These are phyloP conservation scores for Drosophila borborema DNA, from an alignment of 2,888 invertebrate genomes.

Conservation along the genomic window DNA sequence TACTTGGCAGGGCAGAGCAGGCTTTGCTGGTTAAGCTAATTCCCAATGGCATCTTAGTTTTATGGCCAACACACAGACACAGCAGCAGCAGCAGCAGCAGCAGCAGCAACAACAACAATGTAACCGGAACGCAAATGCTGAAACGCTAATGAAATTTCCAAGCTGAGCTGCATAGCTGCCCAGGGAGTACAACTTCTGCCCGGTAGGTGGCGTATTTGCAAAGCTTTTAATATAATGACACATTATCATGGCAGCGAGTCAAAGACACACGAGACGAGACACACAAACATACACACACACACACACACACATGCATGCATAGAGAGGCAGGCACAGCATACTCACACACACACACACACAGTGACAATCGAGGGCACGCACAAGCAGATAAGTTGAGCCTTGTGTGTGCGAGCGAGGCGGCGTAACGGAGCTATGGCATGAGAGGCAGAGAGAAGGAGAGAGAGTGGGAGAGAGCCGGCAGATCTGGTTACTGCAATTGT, in stretches of 20 bases:
- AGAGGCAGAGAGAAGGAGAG: not conserved
- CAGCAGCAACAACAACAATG: constrained; percentile 17
- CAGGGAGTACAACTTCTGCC: constrained; percentile 56
- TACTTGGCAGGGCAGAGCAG: constrained; percentile 24
- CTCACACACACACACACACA: constrained; percentile 5
- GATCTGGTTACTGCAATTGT: constrained; percentile 15
- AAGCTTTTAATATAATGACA: constrained; percentile 83
- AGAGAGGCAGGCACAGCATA: constrained; percentile 8
- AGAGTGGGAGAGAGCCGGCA: not conserved
- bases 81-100: constrained; percentile 6
- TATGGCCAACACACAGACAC: constrained; percentile 50
- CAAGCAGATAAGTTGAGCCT: constrained; percentile 43
- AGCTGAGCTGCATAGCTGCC: constrained; percentile 38
- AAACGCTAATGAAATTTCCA: constrained; percentile 75
- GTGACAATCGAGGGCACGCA: constrained; percentile 44
- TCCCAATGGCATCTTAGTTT: constrained; percentile 75
- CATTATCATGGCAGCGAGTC: constrained; percentile 73
- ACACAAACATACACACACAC: constrained; percentile 20
- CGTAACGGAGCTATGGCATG: not conserved
- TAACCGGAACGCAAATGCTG: constrained; percentile 45
- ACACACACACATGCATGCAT: constrained; percentile 2
- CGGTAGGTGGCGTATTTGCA: constrained; percentile 75
- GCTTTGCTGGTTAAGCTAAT: constrained; percentile 45
- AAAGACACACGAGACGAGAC: constrained; percentile 50
- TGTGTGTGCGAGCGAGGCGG: not conserved